Evolutionary conservation across 2,888 invertebrate species (phyloP).

Genomic region (Neoitamus cyanurus): DNA sequence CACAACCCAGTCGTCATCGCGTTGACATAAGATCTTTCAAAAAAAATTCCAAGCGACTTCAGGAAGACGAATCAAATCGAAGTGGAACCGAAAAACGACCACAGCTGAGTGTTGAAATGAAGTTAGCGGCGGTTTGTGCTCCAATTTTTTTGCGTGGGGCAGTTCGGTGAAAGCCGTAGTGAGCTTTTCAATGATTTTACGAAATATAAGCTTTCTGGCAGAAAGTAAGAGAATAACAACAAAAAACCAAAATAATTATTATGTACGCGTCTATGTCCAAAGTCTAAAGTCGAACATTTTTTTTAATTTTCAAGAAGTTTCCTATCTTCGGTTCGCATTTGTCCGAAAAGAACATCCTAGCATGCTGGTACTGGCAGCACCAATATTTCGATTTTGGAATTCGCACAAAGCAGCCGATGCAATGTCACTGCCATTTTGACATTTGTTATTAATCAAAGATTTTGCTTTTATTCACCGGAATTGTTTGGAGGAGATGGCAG

Average conservation of each 20-base stretch:
- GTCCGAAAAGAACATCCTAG: too few relatives aligned
- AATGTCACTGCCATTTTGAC: not conserved
- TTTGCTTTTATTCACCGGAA: not conserved
- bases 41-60: conserved; percentile 31
- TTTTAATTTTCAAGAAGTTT: not conserved
- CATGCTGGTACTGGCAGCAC: not conserved
- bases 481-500: conserved; percentile 51
- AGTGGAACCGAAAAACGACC: conserved; percentile 21
- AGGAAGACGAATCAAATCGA: conserved; percentile 20
- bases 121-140: not conserved
- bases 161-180: not conserved
- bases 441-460: not conserved
- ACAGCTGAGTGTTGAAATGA: conserved; percentile 25
- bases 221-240: not conserved
- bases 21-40: conserved; percentile 41
- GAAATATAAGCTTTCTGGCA: not conserved
- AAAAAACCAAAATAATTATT: too few relatives aligned
- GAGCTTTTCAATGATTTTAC: not conserved
- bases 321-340: too few relatives aligned
- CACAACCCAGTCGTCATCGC: conserved; percentile 33
- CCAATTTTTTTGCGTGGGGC: not conserved
- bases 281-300: too few relatives aligned
- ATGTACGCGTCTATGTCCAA: too few relatives aligned
- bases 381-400: not conserved
- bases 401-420: not conserved